phyloP scores from a whole-genome alignment of 1,140 invertebrate species.

The Drosophila pseudoananassae region DNA sequence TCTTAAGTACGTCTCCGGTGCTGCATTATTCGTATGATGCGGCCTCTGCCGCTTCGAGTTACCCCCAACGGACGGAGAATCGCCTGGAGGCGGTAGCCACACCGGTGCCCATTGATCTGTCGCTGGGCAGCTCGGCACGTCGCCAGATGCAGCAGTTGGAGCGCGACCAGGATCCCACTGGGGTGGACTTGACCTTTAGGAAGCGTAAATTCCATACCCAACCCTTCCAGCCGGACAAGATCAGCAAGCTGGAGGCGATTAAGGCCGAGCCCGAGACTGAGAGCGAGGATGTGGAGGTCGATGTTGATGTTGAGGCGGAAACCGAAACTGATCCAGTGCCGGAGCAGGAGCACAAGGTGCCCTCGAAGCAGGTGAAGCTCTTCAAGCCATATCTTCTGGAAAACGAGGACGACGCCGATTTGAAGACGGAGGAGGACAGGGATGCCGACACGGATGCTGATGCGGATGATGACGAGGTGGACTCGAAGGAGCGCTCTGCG shows the following conservation, averaged over 20 bases:
- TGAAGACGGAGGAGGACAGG: conserved; percentile 72
- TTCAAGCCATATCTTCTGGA: conserved; percentile 89
- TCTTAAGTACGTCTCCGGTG: conserved; percentile 43
- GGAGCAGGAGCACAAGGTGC: conserved; percentile 44
- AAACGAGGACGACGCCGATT: conserved; percentile 62
- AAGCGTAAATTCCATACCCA: conserved; percentile 65
- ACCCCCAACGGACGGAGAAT: conserved; percentile 17
- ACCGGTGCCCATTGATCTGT: conserved; percentile 73
- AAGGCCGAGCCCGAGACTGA: conserved; percentile 55
- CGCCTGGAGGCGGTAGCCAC: conserved; percentile 46
- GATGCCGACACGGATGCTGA: conserved; percentile 50
- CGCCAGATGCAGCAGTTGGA: conserved; percentile 51
- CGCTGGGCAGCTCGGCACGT: conserved; percentile 60
- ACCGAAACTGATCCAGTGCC: conserved; percentile 1
- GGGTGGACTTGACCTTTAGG: conserved; percentile 74
- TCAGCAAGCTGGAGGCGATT: conserved; percentile 65
- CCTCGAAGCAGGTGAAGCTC: conserved; percentile 85
- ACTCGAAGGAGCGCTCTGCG: conserved; percentile 61
- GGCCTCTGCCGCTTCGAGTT: conserved; percentile 16
- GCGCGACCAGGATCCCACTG: conserved; percentile 28
- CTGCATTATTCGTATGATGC: conserved; percentile 51
- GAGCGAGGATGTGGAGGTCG: conserved; percentile 48
- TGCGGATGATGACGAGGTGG: conserved; percentile 81
- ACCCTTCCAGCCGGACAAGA: conserved; percentile 50
- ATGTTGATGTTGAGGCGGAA: conserved; percentile 37